Percentiles rank a stretch among this genome's conserved stretches.
Evolutionary conservation across 1,140 invertebrate species (phyloP).

Genomic region (Drosophila nikananu): DNA sequence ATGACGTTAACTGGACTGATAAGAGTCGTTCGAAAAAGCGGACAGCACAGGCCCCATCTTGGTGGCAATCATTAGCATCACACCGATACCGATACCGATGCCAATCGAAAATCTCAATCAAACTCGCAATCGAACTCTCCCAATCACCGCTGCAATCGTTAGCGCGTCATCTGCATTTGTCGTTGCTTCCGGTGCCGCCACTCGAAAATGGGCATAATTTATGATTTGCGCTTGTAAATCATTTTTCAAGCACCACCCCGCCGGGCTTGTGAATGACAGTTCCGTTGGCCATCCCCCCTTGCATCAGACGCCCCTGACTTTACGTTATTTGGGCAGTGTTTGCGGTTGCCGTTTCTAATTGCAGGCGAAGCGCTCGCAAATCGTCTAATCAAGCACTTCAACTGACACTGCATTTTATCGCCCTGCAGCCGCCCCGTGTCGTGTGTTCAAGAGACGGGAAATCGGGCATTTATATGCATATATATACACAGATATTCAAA

Average conservation of each 20-base stretch:
- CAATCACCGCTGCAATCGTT: conserved; percentile 22
- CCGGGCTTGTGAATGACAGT: conserved; percentile 56
- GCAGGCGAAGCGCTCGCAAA: conserved; percentile 62
- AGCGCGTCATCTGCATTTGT: conserved; percentile 67
- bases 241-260: conserved; percentile 62
- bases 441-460: conserved; percentile 46
- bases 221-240: conserved; percentile 79
- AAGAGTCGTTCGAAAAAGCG: conserved; percentile 12
- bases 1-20: conserved; percentile 38
- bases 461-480: conserved; percentile 1
- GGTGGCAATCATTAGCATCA: conserved; percentile 20
- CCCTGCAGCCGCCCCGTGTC: conserved; percentile 34
- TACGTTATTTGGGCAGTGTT: conserved; percentile 58
- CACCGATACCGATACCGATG: background rate
- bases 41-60: conserved; percentile 15
- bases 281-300: background rate
- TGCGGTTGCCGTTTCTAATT: conserved; percentile 71
- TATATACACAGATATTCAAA: background rate
- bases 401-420: conserved; percentile 71
- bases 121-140: conserved; percentile 14
- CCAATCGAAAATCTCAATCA: conserved; percentile 32
- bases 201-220: conserved; percentile 72
- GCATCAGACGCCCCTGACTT: background rate
- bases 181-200: conserved; percentile 43
- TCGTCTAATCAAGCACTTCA: conserved; percentile 60